phyloP scores from a whole-genome alignment of 2,797 vertebrate genomes.

The Merluccius polli region DNA sequence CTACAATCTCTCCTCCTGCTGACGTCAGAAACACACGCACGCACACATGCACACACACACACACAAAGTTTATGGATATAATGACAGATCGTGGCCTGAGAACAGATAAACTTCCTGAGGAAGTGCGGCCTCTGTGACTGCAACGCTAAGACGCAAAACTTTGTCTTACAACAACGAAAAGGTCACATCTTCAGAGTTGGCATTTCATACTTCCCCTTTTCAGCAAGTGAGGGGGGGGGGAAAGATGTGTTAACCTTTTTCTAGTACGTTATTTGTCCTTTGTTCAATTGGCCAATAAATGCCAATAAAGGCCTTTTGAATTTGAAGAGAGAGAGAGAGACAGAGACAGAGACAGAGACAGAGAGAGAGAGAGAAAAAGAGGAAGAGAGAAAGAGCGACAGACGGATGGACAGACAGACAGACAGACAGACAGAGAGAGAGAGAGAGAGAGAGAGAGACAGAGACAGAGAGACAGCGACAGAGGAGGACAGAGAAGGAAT shows the following conservation, averaged over 20 bases:
- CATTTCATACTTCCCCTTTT: background rate
- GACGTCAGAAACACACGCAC: background rate
- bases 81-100: background rate
- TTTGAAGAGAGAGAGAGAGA: too few relatives aligned
- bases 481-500: too few relatives aligned
- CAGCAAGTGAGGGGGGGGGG: background rate
- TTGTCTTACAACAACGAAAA: background rate
- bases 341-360: too few relatives aligned
- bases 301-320: too few relatives aligned
- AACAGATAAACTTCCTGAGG: constrained; percentile 6
- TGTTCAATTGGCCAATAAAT: too few relatives aligned
- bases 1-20: background rate
- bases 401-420: background rate
- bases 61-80: background rate
- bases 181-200: background rate
- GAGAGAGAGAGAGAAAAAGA: too few relatives aligned
- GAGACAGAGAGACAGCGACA: too few relatives aligned
- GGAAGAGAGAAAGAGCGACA: too few relatives aligned
- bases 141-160: background rate
- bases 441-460: background rate
- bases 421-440: background rate
- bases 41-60: background rate
- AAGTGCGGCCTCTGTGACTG: background rate
- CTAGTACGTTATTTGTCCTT: too few relatives aligned
- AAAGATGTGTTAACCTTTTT: too few relatives aligned